Evolutionary conservation across 1,140 invertebrate genomes (phyloP), one percentile per base, ranked within the genome.

Genomic region (Macrotrachela quadricornifera): DNA sequence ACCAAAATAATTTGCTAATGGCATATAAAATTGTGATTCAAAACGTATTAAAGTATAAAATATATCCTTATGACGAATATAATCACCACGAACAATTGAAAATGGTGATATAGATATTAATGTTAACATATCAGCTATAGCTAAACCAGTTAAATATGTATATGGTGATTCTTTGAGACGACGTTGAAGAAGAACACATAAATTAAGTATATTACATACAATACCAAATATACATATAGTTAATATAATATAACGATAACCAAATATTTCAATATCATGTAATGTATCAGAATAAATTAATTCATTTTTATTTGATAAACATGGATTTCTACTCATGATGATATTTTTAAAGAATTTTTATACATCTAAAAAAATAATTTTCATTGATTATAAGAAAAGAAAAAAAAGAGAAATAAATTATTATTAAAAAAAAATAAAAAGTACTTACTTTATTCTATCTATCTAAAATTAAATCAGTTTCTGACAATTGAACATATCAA

Each of bases 131-230:
- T 66, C 64, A 1, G 59, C 57, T 11, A 59, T 52, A 9, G 65
- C 63, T 39, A 67, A 59, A 44, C 59, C 62, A 1, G 59, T 62
- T 10, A 67, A 59, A 54, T 65, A 66, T 12, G 61, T 63, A 55
- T 66, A 66, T 1, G 65, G 63, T 3, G 65, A 67, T 47, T 62
- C 60, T 48, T 62, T 64, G 39, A 67, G 56, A 36, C 59, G 56
- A 18, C 56, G 58, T 11, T 61, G 60, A 38, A 62, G 61, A 10
- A 67, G 57, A 41, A 67, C 62, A 36, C 60, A 48, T 18, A 66
- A 55, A 51, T 67, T 67, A 1, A 67, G 49, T 13, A 62, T 57
- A 50, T 67, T 67, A 15, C 62, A 61, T 10, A 63, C n/a, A 46
- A 67, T 64, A 6, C 65, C 65, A 53, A 64, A 60, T 11, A 58